These are phyloP conservation scores for Malurus elegans DNA, from an alignment of 2,113 vertebrate genomes.

Conservation along the genomic window DNA sequence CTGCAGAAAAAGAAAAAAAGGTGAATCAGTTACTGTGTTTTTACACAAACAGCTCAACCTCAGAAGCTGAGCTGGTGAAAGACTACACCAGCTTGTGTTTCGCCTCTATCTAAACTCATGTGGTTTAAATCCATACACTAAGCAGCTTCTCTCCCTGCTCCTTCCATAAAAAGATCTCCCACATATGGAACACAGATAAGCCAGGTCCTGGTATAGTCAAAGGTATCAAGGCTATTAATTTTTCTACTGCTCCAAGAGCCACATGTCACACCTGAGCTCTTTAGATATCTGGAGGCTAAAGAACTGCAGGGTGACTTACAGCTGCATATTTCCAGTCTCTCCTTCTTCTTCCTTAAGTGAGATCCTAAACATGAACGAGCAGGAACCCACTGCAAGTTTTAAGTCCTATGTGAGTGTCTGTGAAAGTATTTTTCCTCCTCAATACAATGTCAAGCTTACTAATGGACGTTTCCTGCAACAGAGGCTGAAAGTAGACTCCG, in stretches of 20 bases:
- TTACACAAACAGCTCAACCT: background rate
- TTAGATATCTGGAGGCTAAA: background rate
- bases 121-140: background rate
- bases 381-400: background rate
- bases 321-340: background rate
- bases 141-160: background rate
- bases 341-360: background rate
- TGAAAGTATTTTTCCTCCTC: background rate
- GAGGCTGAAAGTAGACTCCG: background rate
- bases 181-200: background rate
- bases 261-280: background rate
- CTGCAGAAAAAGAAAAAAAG: constrained; percentile 44
- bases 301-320: background rate
- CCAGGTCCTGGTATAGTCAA: background rate
- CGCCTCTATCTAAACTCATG: background rate
- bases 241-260: background rate
- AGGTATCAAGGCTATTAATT: background rate
- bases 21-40: background rate
- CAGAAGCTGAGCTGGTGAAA: background rate
- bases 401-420: background rate
- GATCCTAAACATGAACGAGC: background rate
- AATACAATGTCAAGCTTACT: background rate
- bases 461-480: background rate
- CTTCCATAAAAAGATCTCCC: background rate
- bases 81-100: background rate